phyloP scores from a whole-genome alignment of 2,113 vertebrate genomes.

The Atrichornis clamosus region DNA sequence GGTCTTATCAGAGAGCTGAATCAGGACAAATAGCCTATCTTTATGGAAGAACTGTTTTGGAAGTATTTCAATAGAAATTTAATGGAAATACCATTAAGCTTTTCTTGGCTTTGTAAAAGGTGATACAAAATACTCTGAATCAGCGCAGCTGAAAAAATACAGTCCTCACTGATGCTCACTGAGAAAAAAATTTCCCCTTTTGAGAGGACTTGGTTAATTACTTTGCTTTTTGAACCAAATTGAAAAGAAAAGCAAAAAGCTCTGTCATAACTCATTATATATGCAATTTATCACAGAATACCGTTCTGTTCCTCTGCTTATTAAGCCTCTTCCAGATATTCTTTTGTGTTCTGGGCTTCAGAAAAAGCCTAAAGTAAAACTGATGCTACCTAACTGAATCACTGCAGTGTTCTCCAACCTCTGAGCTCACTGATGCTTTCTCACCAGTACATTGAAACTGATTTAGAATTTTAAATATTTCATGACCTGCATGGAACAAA shows the following conservation, averaged over 20 bases:
- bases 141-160: slow-evolving; percentile 54
- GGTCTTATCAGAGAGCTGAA: slow-evolving; percentile 55
- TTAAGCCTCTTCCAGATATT: slow-evolving; percentile 46
- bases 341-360: slow-evolving; percentile 46
- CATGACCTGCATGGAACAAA: neutral
- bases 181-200: neutral
- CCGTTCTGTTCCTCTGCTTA: slow-evolving; percentile 9
- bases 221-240: slow-evolving; percentile 45
- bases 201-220: slow-evolving; percentile 48
- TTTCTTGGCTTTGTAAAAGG: slow-evolving; percentile 64
- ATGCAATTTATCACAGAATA: slow-evolving; percentile 46
- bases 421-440: neutral
- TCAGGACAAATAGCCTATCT: slow-evolving; percentile 64
- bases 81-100: slow-evolving; percentile 63
- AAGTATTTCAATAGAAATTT: slow-evolving; percentile 63
- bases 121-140: slow-evolving; percentile 60
- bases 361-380: slow-evolving; percentile 22
- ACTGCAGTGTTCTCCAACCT: neutral
- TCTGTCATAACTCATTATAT: slow-evolving; percentile 44
- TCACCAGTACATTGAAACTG: neutral
- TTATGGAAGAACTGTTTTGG: slow-evolving; percentile 60
- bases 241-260: slow-evolving; percentile 51
- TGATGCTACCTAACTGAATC: neutral
- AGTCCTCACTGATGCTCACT: slow-evolving; percentile 26
- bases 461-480: neutral